Percentiles rank a stretch among this genome's conserved stretches.
Conservation (phyloP, 1,140 invertebrate genomes). For the Periplaneta americana region DNA sequence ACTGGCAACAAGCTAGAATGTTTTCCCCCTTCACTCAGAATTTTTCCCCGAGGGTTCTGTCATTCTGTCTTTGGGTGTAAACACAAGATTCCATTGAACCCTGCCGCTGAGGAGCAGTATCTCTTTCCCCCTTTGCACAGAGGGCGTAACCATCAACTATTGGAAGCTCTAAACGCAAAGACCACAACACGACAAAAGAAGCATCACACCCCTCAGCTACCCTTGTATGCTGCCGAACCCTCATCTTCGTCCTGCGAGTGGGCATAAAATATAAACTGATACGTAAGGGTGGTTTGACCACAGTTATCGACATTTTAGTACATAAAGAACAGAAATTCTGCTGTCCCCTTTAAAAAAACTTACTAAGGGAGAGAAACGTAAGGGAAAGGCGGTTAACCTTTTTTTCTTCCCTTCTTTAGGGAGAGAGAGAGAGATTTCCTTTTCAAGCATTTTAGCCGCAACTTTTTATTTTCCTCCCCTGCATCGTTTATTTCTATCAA, state of each 20-base stretch:
- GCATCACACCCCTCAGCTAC: neutral
- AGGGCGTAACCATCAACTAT: neutral
- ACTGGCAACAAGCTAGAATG: too few relatives aligned
- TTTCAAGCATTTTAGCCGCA: neutral
- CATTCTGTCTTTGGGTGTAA: neutral
- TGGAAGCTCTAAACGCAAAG: neutral
- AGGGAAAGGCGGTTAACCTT: neutral
- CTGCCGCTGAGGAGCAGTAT: too few relatives aligned
- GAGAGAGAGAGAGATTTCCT: neutral
- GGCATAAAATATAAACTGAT: neutral
- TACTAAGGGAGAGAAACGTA: neutral
- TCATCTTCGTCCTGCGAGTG: too few relatives aligned
- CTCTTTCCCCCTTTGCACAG: neutral
- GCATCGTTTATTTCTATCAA: neutral
- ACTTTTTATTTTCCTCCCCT: too few relatives aligned
- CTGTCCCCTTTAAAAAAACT: neutral
- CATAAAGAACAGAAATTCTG: neutral
- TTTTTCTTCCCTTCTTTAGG: neutral
- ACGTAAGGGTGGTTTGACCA: neutral
- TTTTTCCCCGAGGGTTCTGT: neutral
- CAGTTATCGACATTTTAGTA: neutral
- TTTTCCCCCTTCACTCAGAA: neutral
- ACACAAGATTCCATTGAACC: neutral
- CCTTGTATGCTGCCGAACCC: neutral
- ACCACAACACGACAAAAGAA: neutral